These are phyloP conservation scores for Apostichopus leukothele DNA, from an alignment of 53 echinoderm and acorn worm genomes.

Conservation along the genomic window DNA sequence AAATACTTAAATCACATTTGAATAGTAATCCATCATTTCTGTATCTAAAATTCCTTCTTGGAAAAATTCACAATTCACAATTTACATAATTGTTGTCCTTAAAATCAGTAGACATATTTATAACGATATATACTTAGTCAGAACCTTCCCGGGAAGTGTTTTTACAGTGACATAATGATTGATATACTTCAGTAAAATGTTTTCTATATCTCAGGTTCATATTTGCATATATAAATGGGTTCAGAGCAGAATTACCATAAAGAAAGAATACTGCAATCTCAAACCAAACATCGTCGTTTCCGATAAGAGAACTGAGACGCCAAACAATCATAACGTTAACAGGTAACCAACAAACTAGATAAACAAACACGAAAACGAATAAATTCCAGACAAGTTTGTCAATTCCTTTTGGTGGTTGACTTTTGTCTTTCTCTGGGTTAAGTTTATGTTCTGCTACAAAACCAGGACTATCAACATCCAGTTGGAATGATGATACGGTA, in stretches of 20 bases:
- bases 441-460: too few species aligned
- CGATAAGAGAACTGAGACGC: neutral
- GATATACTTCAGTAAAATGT: neutral
- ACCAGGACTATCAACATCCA: too few species aligned
- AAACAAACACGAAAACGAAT: neutral
- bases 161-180: too few species aligned
- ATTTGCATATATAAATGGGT: conserved; percentile 21
- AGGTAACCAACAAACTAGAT: conserved; percentile 24
- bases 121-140: too few species aligned
- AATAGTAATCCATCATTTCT: too few species aligned
- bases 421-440: neutral
- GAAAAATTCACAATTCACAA: too few species aligned
- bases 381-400: neutral
- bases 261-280: neutral
- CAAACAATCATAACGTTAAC: neutral
- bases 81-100: too few species aligned
- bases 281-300: neutral
- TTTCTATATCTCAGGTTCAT: conserved; percentile 9
- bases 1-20: too few species aligned
- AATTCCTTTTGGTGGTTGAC: neutral
- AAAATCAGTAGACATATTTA: too few species aligned
- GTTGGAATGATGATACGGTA: too few species aligned
- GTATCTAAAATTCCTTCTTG: too few species aligned
- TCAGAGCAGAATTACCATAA: conserved; percentile 13
- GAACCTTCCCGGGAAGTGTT: too few species aligned